Evolutionary conservation across 2,888 invertebrate species (phyloP).

Genomic region (Protodeltote pygarga): DNA sequence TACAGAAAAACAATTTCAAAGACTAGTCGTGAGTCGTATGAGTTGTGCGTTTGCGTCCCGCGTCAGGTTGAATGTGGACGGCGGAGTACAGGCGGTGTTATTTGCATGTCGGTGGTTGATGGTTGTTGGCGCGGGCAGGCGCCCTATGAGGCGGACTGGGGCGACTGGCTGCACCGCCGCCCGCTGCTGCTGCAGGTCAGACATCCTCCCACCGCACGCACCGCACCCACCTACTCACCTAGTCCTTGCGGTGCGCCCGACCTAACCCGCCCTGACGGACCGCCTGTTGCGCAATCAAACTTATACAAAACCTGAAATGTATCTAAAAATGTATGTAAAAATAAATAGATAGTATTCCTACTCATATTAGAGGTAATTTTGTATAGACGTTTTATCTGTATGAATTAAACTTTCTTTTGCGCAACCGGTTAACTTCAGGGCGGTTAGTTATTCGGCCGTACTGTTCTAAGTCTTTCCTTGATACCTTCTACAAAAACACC

Average conservation of each 20-base stretch:
- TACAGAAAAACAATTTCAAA: no score
- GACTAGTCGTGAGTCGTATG: constrained; percentile 55
- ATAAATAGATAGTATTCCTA: no score
- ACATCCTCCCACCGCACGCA: constrained; percentile 33
- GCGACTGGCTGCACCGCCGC: constrained; percentile 89
- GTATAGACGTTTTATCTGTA: no score
- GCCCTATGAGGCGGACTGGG: constrained; percentile 83
- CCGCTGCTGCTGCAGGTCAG: constrained; percentile 96
- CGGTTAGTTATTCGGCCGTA: no score
- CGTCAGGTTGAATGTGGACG: constrained; percentile 53
- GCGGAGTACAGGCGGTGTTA: constrained; percentile 77
- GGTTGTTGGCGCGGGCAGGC: constrained; percentile 80
- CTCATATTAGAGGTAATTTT: no score
- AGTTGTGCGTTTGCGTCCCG: constrained; percentile 35
- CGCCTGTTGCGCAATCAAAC: no score
- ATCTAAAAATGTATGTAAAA: no score
- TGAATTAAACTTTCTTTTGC: no score
- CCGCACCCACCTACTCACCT: background rate
- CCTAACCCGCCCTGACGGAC: background rate
- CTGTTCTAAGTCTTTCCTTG: no score
- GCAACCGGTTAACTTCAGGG: no score
- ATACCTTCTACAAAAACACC: no score
- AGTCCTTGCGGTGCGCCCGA: background rate
- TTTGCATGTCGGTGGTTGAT: constrained; percentile 84
- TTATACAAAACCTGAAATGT: no score